These are phyloP conservation scores for Cyprinodon variegatus DNA, from an alignment of 2,113 vertebrate genomes.

Conservation along the genomic window DNA sequence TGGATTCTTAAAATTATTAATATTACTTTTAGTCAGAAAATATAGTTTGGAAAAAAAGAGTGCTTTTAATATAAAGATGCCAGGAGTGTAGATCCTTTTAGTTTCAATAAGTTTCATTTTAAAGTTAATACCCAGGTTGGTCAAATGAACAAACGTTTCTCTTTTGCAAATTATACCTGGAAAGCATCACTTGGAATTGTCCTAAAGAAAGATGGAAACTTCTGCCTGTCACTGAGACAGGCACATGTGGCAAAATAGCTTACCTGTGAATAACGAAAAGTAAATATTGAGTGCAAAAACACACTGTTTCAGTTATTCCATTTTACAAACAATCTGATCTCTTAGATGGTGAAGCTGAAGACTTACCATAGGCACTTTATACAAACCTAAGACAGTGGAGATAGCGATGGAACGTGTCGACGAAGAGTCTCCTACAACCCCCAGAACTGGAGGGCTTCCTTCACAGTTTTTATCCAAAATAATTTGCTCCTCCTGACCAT, in stretches of 20 bases:
- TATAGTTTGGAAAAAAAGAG: neutral
- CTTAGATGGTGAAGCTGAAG: neutral
- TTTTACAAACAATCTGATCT: neutral
- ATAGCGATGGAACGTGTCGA: slow-evolving; percentile 70
- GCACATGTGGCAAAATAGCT: slow-evolving; percentile 39
- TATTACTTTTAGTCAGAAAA: neutral
- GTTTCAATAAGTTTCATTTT: neutral
- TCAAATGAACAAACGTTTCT: slow-evolving; percentile 13
- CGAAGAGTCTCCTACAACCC: slow-evolving; percentile 69
- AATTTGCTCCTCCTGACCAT: slow-evolving; percentile 50
- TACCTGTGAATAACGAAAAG: slow-evolving; percentile 7
- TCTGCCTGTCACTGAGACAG: slow-evolving; percentile 38
- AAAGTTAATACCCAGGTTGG: slow-evolving; percentile 1
- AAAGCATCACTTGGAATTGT: slow-evolving; percentile 32
- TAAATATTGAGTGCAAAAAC: neutral
- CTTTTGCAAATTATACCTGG: slow-evolving; percentile 50
- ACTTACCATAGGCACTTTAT: slow-evolving; percentile 68
- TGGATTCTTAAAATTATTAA: neutral
- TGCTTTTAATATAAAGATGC: neutral
- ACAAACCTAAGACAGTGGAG: slow-evolving; percentile 69
- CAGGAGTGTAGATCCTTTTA: neutral
- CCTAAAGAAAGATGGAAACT: slow-evolving; percentile 43
- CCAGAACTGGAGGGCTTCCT: slow-evolving; percentile 62
- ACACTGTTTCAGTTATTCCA: neutral
- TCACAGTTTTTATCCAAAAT: slow-evolving; percentile 44